A percentile compares a stretch with the other conserved stretches of the same genome.
Conservation (phyloP, 1,140 invertebrate species). For the Drosophila punjabiensis region DNA sequence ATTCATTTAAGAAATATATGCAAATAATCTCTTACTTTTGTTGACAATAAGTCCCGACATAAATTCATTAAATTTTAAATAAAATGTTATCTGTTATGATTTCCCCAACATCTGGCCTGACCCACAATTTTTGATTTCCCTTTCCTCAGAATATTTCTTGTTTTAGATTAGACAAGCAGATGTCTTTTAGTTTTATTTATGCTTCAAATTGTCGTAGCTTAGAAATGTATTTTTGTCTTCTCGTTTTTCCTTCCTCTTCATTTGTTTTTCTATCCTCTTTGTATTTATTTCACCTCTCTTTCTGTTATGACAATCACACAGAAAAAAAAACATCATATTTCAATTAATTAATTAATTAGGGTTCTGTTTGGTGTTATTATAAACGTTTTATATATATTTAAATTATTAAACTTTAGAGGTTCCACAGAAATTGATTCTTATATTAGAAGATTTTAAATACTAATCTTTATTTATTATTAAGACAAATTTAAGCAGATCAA, state of each 20-base stretch:
- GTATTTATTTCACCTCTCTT: not conserved
- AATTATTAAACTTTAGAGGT: not conserved
- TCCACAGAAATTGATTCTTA: not conserved
- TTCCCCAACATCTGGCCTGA: not conserved
- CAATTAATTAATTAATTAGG: not conserved
- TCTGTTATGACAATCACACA: not conserved
- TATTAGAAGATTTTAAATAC: not conserved
- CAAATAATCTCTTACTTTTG: not conserved
- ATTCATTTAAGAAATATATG: not conserved
- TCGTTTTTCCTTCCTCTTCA: conserved; percentile 2
- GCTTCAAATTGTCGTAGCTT: conserved; percentile 12
- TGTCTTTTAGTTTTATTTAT: conserved; percentile 12
- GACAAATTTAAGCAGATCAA: not conserved
- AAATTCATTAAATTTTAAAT: not conserved
- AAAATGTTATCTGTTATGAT: not conserved
- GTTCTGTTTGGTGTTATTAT: not conserved
- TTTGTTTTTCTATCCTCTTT: not conserved
- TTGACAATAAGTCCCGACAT: not conserved
- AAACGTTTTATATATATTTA: not conserved
- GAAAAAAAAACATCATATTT: not conserved
- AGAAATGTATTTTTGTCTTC: conserved; percentile 5
- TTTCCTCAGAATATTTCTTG: not conserved
- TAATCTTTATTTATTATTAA: not conserved
- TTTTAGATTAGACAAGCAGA: conserved; percentile 8
- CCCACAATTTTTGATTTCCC: not conserved